These are phyloP conservation scores for Furcula furcula DNA, from an alignment of 2,888 invertebrate genomes.

Conservation along the genomic window DNA sequence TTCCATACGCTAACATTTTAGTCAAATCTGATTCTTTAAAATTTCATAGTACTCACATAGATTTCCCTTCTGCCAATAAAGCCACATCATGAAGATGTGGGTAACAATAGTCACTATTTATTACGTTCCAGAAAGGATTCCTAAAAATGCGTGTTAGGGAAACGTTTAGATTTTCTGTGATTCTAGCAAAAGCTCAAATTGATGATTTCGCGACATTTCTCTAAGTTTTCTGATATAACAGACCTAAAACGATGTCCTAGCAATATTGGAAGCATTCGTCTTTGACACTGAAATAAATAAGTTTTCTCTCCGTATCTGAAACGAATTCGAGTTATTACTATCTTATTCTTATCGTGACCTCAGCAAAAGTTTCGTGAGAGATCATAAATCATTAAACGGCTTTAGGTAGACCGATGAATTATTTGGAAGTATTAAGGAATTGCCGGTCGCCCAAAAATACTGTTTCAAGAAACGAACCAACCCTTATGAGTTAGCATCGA, in stretches of 20 bases:
- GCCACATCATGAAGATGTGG: no score
- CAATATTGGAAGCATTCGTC: not conserved
- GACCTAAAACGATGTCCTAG: not conserved
- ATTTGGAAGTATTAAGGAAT: no score
- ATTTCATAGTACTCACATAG: no score
- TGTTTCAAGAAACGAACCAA: no score
- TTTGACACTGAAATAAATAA: not conserved
- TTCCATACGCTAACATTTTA: no score
- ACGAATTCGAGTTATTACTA: not conserved
- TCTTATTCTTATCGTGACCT: not conserved
- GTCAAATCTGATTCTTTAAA: no score
- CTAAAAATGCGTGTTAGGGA: no score
- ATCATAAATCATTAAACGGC: not conserved
- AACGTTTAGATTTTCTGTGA: not conserved
- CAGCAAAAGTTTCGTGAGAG: not conserved
- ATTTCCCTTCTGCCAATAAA: no score
- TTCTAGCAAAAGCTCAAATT: not conserved
- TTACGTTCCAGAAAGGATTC: no score
- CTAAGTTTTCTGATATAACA: not conserved
- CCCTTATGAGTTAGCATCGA: no score
- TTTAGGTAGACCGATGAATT: not conserved
- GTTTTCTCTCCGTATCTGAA: not conserved
- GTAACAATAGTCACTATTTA: no score
- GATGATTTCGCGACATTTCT: not conserved
- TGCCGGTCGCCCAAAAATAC: no score